Conservation (phyloP, 2,888 invertebrate genomes). For the Hyppa rectilinea region DNA sequence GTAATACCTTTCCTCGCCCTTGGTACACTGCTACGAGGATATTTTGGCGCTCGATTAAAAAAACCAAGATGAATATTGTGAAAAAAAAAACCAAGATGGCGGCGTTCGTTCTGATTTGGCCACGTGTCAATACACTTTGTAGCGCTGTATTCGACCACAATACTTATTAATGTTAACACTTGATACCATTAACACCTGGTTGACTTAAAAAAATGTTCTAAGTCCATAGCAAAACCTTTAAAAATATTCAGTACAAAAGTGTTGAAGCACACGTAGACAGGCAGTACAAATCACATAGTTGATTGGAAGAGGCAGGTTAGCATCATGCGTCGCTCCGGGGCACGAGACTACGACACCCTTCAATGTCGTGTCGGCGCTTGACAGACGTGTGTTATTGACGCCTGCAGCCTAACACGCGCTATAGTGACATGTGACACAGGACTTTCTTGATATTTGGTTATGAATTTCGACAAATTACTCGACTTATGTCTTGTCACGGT, state of each 20-base stretch:
- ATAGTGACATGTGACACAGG: not conserved
- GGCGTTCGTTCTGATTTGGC: no score
- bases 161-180: not conserved
- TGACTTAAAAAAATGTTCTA: not conserved
- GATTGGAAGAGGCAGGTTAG: conserved; percentile 48
- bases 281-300: conserved; percentile 38
- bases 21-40: not conserved
- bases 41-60: no score
- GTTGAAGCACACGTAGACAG: conserved; percentile 24
- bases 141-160: no score
- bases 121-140: no score
- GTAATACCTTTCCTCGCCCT: not conserved
- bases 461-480: not conserved
- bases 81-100: no score
- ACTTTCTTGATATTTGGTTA: not conserved
- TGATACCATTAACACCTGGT: not conserved
- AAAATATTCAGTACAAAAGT: conserved; percentile 12
- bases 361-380: conserved; percentile 28
- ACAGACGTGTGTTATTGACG: conserved; percentile 21
- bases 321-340: conserved; percentile 46
- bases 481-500: not conserved
- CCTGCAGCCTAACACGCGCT: conserved; percentile 1
- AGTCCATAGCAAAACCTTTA: not conserved
- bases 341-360: conserved; percentile 39
- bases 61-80: no score